phyloP scores from a whole-genome alignment of 2,113 vertebrate genomes.

The Talpa occidentalis region DNA sequence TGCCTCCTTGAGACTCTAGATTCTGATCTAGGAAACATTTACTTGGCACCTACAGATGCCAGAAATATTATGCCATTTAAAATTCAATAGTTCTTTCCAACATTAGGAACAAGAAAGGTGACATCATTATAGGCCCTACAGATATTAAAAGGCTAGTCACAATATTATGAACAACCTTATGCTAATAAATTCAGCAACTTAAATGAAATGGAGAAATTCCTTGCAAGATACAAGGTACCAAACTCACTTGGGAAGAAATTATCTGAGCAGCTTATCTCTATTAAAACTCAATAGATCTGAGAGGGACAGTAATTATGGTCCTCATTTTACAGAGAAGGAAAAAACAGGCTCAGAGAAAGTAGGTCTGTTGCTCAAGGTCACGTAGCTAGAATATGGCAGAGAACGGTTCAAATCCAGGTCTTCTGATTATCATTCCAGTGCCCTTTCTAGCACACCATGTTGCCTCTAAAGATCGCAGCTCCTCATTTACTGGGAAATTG shows the following conservation, averaged over 20 bases:
- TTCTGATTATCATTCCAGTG: background rate
- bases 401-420: background rate
- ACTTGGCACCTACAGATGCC: background rate
- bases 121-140: background rate
- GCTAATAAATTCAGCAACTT: background rate
- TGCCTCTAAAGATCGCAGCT: constrained; percentile 53
- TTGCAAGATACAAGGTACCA: constrained; percentile 21
- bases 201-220: background rate
- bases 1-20: constrained; percentile 12
- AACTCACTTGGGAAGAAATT: background rate
- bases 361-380: constrained; percentile 2
- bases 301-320: background rate
- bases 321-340: background rate
- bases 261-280: background rate
- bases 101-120: background rate
- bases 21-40: constrained; percentile 27
- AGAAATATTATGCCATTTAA: constrained; percentile 39
- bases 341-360: background rate
- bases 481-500: background rate
- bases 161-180: background rate
- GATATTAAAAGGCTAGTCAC: constrained; percentile 1
- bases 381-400: background rate
- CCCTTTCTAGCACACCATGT: constrained; percentile 38
- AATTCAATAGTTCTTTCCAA: background rate
- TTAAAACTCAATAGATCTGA: background rate